Conservation (phyloP, 1,140 invertebrate genomes). For the Pseudoatta argentina region DNA sequence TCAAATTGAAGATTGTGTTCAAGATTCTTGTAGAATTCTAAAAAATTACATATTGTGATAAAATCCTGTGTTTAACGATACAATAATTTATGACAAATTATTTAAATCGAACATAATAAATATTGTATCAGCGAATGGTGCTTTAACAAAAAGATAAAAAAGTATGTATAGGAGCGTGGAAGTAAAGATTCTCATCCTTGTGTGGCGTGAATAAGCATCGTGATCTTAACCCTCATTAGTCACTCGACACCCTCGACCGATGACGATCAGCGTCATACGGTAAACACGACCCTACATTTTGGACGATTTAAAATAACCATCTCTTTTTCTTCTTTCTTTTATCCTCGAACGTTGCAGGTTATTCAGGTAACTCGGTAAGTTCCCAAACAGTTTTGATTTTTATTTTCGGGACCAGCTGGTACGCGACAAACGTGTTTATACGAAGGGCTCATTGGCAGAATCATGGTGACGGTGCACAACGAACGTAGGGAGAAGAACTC, state of each 20-base stretch:
- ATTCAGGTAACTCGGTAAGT: conserved; percentile 38
- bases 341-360: not conserved
- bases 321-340: not conserved
- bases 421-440: conserved; percentile 44
- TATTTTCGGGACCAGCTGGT: conserved; percentile 41
- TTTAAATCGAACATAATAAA: conserved; percentile 34
- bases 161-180: not conserved
- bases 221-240: conserved; percentile 72
- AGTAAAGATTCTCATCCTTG: conserved; percentile 48
- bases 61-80: not conserved
- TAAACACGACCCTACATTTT: conserved; percentile 16
- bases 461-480: conserved; percentile 70
- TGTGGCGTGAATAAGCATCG: conserved; percentile 42
- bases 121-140: conserved; percentile 26
- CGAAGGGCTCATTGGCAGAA: conserved; percentile 22
- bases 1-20: not conserved
- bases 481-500: conserved; percentile 47
- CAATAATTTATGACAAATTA: conserved; percentile 57
- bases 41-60: not conserved
- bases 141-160: conserved; percentile 7
- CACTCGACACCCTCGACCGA: conserved; percentile 53
- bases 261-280: conserved; percentile 57
- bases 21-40: not conserved
- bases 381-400: conserved; percentile 35
- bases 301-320: conserved; percentile 42